Percentiles rank a stretch among this genome's conserved stretches.
Conservation (phyloP, 2,113 vertebrate species). For the Cottus gobio region DNA sequence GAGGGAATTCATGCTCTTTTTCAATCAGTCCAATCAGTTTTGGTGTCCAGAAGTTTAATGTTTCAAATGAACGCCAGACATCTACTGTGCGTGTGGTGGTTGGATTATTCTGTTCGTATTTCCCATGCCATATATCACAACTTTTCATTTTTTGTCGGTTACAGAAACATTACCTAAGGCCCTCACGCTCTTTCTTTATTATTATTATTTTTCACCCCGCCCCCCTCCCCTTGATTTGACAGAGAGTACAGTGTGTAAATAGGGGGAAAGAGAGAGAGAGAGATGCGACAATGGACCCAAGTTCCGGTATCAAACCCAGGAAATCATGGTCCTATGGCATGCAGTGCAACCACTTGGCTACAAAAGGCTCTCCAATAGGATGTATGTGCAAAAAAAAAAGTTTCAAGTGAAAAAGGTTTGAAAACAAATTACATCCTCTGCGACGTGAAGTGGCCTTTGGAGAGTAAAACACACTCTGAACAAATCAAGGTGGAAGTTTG, state of each 20-base stretch:
- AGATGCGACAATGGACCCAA: neutral
- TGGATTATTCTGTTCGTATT: slow-evolving; percentile 21
- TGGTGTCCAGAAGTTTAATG: slow-evolving; percentile 37
- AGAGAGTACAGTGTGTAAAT: neutral
- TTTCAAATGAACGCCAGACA: slow-evolving; percentile 51
- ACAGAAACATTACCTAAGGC: neutral
- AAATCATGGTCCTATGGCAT: neutral
- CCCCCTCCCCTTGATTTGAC: neutral
- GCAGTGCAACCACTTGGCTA: neutral
- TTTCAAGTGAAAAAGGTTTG: slow-evolving; percentile 39
- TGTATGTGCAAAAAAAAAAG: neutral
- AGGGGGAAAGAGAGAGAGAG: neutral
- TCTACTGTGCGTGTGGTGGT: neutral
- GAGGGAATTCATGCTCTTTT: slow-evolving; percentile 26
- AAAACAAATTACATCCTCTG: slow-evolving; percentile 39
- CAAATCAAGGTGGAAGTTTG: slow-evolving; percentile 42
- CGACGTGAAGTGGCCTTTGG: slow-evolving; percentile 45
- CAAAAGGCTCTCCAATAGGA: neutral
- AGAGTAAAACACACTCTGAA: slow-evolving; percentile 35
- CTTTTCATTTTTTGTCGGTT: slow-evolving; percentile 29
- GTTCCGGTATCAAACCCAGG: neutral
- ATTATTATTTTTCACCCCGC: neutral
- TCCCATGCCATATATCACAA: neutral
- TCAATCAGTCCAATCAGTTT: slow-evolving; percentile 63
- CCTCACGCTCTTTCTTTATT: neutral